Evolutionary conservation across 1,140 invertebrate species (phyloP), one percentile per base, ranked within the genome.

Genomic region (Drosophila cardini): DNA sequence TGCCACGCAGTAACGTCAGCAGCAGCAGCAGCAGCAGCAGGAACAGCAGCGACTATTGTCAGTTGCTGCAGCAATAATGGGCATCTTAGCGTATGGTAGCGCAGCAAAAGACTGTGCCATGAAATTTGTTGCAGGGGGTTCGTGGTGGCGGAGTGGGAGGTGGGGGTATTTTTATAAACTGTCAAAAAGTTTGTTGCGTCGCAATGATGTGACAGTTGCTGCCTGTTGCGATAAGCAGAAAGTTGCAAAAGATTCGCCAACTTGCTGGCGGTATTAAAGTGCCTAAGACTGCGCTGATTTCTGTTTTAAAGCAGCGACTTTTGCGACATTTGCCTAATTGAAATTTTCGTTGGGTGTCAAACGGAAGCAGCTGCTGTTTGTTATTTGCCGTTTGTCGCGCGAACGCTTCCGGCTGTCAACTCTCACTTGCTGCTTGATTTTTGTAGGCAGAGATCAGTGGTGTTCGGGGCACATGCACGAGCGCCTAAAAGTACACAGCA

Each of bases 401-500:
- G 34, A 75, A 62, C 72, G 72, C 64, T 76, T 65, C 53, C 60
- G 42, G 63, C 63, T 68, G 70, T 63, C 69, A 45, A 45, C 60
- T 56, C 58, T 57, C 15, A 40, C 36, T 63, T 46, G 52, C 42
- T 46, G 48, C 8, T 38, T 55, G 38, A 71, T 63, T 38, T 64
- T 53, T 5, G 48, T 43, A 13, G 30, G 32, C 36, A 30, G 30
- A 18, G 11, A 42, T 21, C 21, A 4, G 21, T 4, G 21, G 21
- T 4, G 21, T 4, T 26, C 21, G 4, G 21, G 61, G 38, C 63
- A 67, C 55, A 82, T 80, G 80, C 72, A 87, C 84, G 80, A 80
- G 53, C 80, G 80, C 77, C 83, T 74, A 58, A 56, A 64, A 75
- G 72, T 76, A 84, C 79, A 80, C 67, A 72, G 61, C 68, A 78